Conservation (phyloP, 2,888 invertebrate species). For the Caenorhabditis wallacei region DNA sequence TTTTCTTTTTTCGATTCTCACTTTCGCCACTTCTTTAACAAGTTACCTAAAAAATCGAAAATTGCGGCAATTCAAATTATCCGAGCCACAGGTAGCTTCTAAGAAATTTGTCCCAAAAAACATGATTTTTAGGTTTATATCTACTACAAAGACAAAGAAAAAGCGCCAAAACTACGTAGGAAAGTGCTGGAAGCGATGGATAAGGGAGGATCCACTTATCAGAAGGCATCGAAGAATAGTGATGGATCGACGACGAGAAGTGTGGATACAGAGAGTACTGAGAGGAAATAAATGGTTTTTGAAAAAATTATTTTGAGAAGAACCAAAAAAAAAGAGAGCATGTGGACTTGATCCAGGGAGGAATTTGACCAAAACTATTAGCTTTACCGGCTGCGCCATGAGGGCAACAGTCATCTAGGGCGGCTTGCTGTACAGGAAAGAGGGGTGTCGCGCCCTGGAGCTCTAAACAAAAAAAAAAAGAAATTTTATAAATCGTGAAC, state of each 20-base stretch:
- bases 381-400: no score
- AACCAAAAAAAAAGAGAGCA: no score
- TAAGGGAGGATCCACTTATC: conserved; percentile 34
- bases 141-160: conserved; percentile 36
- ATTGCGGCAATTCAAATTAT: conserved; percentile 24
- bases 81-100: conserved; percentile 29
- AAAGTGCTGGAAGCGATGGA: conserved; percentile 42
- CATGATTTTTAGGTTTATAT: conserved; percentile 8
- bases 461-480: no score
- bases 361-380: no score
- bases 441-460: no score
- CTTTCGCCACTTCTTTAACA: conserved; percentile 8
- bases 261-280: background rate
- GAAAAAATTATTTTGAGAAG: no score
- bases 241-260: background rate
- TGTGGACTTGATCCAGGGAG: no score
- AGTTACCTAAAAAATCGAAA: conserved; percentile 28
- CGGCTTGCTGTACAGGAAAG: no score
- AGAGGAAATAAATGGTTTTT: background rate
- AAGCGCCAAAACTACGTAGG: conserved; percentile 23
- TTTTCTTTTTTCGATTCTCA: conserved; percentile 17
- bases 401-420: no score
- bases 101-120: background rate
- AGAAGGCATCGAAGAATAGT: conserved; percentile 9
- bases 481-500: no score